Conservation (phyloP, 2,888 invertebrate genomes). For the Saturnia japonica region DNA sequence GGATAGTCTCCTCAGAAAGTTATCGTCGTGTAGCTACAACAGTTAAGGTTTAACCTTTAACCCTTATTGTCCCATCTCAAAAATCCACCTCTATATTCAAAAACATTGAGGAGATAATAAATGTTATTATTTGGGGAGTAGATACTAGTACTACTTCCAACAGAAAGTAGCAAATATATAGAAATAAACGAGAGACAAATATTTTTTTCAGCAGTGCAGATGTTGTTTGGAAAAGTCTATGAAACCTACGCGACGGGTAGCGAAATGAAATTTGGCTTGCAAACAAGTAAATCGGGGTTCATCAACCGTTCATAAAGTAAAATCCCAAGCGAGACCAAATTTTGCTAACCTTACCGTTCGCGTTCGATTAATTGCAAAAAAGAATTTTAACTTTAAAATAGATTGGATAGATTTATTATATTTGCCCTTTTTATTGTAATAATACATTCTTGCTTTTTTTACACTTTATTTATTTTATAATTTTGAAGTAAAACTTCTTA, state of each 20-base stretch:
- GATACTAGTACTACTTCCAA: neutral
- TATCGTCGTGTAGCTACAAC: too few relatives aligned
- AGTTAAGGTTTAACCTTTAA: too few relatives aligned
- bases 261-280: constrained; percentile 45
- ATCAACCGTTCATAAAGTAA: constrained; percentile 46
- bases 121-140: neutral
- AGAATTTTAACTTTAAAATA: neutral
- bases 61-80: too few relatives aligned
- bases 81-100: too few relatives aligned
- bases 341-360: neutral
- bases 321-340: constrained; percentile 28
- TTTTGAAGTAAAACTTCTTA: too few relatives aligned
- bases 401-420: neutral
- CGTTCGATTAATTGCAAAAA: neutral
- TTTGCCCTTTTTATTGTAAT: neutral
- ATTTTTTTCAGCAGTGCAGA: constrained; percentile 37
- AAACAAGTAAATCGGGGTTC: constrained; percentile 41
- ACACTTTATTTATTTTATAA: too few relatives aligned
- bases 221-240: constrained; percentile 33
- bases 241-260: constrained; percentile 29
- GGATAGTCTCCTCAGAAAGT: too few relatives aligned
- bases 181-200: constrained; percentile 8
- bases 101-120: neutral
- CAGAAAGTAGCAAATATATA: neutral
- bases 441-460: too few relatives aligned